Evolutionary conservation across 2,888 invertebrate species (phyloP).

Genomic region (Cheilosia vulpina): DNA sequence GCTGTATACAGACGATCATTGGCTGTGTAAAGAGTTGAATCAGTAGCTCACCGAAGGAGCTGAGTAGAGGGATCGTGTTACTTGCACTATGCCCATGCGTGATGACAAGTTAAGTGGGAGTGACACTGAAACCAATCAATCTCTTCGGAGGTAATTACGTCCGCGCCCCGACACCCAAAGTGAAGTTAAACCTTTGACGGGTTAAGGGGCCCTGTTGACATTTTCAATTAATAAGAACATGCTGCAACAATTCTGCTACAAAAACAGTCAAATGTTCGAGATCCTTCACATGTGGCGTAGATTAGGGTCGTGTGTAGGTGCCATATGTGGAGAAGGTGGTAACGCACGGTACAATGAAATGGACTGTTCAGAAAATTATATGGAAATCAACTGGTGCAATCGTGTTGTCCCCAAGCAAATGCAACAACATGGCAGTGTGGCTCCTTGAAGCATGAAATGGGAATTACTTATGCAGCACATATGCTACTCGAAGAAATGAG

Average conservation of each 20-base stretch:
- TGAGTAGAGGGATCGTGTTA: constrained; percentile 57
- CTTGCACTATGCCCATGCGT: constrained; percentile 31
- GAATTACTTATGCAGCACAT: constrained; percentile 50
- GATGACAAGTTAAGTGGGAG: constrained; percentile 70
- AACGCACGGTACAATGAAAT: not conserved
- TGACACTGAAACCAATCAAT: constrained; percentile 62
- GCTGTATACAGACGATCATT: not conserved
- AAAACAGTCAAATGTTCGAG: constrained; percentile 24
- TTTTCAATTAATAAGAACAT: constrained; percentile 47
- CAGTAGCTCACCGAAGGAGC: constrained; percentile 32
- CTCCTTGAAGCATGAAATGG: constrained; percentile 68
- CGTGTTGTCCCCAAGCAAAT: constrained; percentile 31
- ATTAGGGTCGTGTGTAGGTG: not conserved
- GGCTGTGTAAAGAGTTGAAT: constrained; percentile 58
- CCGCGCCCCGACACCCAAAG: constrained; percentile 30
- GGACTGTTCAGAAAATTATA: constrained; percentile 53
- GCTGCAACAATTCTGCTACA: constrained; percentile 6
- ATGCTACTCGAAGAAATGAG: constrained; percentile 25
- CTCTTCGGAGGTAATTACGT: constrained; percentile 24
- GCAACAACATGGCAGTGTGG: constrained; percentile 43
- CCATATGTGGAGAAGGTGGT: constrained; percentile 1
- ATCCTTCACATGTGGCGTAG: constrained; percentile 29
- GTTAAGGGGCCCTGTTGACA: constrained; percentile 60
- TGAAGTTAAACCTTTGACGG: constrained; percentile 28
- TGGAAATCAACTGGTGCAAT: constrained; percentile 64